Percentiles rank a stretch among this genome's conserved stretches.
Evolutionary conservation across 2,797 vertebrate genomes (phyloP).

Genomic region (Artibeus jamaicensis): DNA sequence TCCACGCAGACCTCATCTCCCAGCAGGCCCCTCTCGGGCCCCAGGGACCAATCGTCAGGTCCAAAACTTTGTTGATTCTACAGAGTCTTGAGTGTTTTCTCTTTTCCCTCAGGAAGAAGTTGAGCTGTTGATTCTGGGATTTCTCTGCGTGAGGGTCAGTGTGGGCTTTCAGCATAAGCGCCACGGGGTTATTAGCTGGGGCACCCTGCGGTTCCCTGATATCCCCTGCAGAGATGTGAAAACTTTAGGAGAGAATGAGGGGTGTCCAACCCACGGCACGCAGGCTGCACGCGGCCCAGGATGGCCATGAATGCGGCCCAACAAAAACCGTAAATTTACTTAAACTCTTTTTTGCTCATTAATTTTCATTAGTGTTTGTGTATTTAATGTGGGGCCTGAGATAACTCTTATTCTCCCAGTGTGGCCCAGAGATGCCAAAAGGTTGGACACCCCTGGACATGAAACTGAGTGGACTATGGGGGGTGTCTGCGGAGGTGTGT

Average conservation of each 20-base stretch:
- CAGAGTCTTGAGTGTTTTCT: not conserved
- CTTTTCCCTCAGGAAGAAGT: not conserved
- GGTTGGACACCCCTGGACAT: not conserved
- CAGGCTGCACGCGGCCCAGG: too few relatives aligned
- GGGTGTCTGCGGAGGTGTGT: not conserved
- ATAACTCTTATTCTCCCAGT: too few relatives aligned
- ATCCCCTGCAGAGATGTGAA: not conserved
- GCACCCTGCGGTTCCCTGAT: not conserved
- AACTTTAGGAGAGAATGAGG: not conserved
- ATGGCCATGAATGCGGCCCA: too few relatives aligned
- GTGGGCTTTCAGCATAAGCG: not conserved
- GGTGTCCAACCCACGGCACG: too few relatives aligned
- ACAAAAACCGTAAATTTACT: too few relatives aligned
- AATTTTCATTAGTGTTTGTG: too few relatives aligned
- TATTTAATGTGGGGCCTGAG: too few relatives aligned
- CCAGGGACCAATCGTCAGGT: not conserved
- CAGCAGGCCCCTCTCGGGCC: accelerated
- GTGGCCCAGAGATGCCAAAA: too few relatives aligned
- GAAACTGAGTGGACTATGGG: not conserved
- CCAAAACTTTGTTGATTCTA: not conserved
- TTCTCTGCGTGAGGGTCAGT: not conserved
- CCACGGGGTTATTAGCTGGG: not conserved
- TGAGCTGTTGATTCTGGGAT: not conserved
- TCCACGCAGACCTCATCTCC: not conserved
- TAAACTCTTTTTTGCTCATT: too few relatives aligned